Conservation (phyloP, 2,113 vertebrate species). For the Saccopteryx leptura region DNA sequence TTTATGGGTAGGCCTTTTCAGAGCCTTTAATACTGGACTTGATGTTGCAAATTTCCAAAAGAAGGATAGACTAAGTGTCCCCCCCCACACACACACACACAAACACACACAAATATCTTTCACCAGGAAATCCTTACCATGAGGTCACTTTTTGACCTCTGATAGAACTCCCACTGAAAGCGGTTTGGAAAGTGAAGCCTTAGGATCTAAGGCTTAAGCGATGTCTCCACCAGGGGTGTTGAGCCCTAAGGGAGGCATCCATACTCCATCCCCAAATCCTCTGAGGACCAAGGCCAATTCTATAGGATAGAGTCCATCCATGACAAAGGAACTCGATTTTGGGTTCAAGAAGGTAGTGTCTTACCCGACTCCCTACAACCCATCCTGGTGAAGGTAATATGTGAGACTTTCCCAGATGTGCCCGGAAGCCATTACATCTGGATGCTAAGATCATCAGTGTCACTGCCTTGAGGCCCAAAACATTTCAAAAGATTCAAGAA, state of each 20-base stretch:
- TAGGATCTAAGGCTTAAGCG: neutral
- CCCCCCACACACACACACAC: too few species aligned
- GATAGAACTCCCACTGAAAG: neutral
- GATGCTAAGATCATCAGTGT: neutral
- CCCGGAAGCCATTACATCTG: neutral
- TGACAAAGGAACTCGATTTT: neutral
- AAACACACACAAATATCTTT: neutral
- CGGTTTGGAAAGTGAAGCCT: neutral
- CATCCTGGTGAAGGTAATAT: neutral
- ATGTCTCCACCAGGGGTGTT: neutral
- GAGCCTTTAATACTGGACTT: neutral
- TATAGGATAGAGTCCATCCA: neutral
- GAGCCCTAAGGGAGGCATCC: neutral
- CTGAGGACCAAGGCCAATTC: neutral
- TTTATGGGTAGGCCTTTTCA: neutral
- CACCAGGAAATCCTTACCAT: neutral
- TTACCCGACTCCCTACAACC: neutral
- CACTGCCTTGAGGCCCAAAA: neutral
- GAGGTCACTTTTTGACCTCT: neutral
- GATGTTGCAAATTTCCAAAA: neutral
- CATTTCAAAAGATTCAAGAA: neutral
- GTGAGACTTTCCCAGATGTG: neutral
- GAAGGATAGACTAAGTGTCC: neutral
- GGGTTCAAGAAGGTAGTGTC: neutral
- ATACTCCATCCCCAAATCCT: neutral